Evolutionary conservation across 2,113 vertebrate species (phyloP), one percentile per base, ranked within the genome.

Genomic region (Actenoides lindsayi): DNA sequence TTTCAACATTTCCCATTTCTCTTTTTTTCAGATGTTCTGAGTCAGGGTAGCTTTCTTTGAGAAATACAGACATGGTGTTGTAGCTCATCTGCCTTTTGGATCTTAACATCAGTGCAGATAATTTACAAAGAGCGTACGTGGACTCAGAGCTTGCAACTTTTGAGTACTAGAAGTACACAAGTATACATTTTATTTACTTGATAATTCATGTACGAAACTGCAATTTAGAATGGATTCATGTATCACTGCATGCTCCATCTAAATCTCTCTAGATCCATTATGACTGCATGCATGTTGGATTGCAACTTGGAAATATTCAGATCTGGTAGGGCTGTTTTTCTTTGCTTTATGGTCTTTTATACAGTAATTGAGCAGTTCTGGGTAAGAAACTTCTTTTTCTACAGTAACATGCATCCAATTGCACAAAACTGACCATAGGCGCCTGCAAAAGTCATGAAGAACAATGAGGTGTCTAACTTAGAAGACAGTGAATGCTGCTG

Each of bases 11-110:
- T 87, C 65, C 80, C 2, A 3, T 53, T 48, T 71, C 83, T 90
- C 86, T 53, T 84, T 94, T 83, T 91, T 95, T 44, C 30, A 91
- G 62, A 87, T 79, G 83, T 71, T 87, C 53, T 73, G 44, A 74
- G 87, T 83, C 57, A 71, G 0, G 1, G 44, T 57, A 68, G 57
- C 59, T 82, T 88, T 76, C 46, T 89, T 86, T 50, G 54, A 95
- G 65, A 93, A 81, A 83, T 57, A 73, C 0, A 16, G 60, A 68
- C 7, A 9, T 3, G 31, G 20, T 11, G 28, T 15, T 70, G 54
- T 41, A 65, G 50, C 39, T 76, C 39, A 89, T 79, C 73, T 89
- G 62, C 15, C 62, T 92, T 80, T 62, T 78, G 41, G 83, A 54
- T 73, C n/a, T 79, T 35, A 19, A 19, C 14, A 64, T 50, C 62